These are phyloP conservation scores for Mesocricetus auratus DNA, from an alignment of 2,113 vertebrate genomes.

Conservation along the genomic window DNA sequence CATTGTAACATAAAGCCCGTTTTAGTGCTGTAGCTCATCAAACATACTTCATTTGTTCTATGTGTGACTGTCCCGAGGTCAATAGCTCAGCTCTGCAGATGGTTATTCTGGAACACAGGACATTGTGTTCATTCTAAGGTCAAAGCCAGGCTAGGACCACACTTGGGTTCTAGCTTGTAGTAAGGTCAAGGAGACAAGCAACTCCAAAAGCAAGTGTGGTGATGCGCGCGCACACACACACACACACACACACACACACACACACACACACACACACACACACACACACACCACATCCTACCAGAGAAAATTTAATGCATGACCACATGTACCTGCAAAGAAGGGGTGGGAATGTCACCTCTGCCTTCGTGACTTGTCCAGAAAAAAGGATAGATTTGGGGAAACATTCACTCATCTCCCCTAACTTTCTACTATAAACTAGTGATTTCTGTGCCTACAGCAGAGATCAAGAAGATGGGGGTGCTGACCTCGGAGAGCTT, in stretches of 20 bases:
- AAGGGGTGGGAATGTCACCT: neutral
- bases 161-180: neutral
- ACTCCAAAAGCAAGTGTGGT: slow-evolving; percentile 28
- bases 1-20: neutral
- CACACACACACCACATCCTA: neutral
- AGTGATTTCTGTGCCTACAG: slow-evolving; percentile 17
- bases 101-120: slow-evolving; percentile 11
- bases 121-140: neutral
- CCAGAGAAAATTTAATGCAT: neutral
- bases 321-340: slow-evolving; percentile 5
- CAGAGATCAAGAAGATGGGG: slow-evolving; percentile 9
- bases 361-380: neutral
- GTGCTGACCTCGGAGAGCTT: slow-evolving; percentile 18
- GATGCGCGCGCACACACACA: neutral
- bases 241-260: neutral
- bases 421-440: neutral
- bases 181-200: neutral
- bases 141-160: neutral
- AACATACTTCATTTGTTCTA: neutral
- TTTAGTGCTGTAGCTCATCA: neutral
- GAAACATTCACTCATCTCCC: neutral
- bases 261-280: neutral
- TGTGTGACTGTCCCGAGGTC: neutral
- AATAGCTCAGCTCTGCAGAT: neutral
- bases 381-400: neutral